These are phyloP conservation scores for Chamaea fasciata DNA, from an alignment of 2,113 vertebrate genomes.

Conservation along the genomic window DNA sequence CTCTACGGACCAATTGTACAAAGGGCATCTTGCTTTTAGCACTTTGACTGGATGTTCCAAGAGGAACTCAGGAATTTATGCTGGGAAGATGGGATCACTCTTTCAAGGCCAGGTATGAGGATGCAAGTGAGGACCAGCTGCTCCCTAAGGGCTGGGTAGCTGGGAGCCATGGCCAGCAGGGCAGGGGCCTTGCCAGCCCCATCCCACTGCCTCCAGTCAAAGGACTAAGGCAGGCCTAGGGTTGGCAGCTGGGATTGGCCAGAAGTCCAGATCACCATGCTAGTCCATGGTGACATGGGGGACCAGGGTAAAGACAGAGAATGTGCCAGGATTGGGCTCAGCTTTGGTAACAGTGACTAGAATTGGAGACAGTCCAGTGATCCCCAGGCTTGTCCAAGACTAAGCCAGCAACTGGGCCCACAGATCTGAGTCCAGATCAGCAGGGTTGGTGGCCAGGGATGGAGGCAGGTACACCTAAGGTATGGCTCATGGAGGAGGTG, in stretches of 20 bases:
- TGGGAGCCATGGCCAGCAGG: neutral
- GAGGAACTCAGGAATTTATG: neutral
- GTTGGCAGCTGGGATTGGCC: neutral
- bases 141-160: neutral
- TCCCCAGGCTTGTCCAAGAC: neutral
- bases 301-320: neutral
- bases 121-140: neutral
- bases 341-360: neutral
- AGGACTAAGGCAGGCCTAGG: neutral
- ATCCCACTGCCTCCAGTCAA: neutral
- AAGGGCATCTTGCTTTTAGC: accelerated
- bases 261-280: neutral
- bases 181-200: neutral
- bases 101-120: neutral
- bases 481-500: neutral
- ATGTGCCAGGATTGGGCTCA: neutral
- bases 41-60: neutral
- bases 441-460: neutral
- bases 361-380: neutral
- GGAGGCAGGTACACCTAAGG: neutral
- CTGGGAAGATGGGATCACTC: neutral
- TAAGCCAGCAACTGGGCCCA: neutral
- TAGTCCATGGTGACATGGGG: neutral
- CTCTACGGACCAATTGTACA: neutral
- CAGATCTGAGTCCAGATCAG: neutral